Percentiles rank a stretch among this genome's conserved stretches.
phyloP scores from a whole-genome alignment of 2,797 vertebrate genomes.

The Gymnoscopelus braueri region DNA sequence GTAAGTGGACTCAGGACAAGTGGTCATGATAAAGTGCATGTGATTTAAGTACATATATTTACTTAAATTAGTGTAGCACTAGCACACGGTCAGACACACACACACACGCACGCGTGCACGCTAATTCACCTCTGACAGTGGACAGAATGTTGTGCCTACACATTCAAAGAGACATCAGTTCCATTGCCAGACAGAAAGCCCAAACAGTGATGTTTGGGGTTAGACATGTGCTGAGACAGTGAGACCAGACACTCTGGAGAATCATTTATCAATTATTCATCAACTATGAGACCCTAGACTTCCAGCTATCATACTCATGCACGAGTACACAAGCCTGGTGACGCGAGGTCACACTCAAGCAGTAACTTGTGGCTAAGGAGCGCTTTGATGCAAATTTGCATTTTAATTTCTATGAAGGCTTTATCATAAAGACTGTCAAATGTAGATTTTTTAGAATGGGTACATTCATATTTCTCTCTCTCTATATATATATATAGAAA shows the following conservation, averaged over 20 bases:
- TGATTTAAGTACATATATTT: no score
- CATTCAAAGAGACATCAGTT: constrained; percentile 19
- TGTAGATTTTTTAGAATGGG: no score
- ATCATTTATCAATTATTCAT: constrained; percentile 75
- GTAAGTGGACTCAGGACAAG: no score
- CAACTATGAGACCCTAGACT: constrained; percentile 31
- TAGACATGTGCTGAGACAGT: constrained; percentile 23
- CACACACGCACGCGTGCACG: no score
- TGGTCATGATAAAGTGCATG: no score
- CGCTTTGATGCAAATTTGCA: no score
- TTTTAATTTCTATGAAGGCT: no score
- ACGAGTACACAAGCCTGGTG: neutral
- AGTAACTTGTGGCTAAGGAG: neutral
- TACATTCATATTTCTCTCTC: no score
- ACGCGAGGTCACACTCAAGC: neutral
- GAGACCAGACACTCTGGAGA: constrained; percentile 59
- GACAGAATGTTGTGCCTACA: constrained; percentile 9
- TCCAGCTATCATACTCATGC: constrained; percentile 14
- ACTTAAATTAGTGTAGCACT: no score
- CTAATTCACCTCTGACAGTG: constrained; percentile 9
- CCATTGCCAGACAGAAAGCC: constrained; percentile 21
- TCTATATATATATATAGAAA: no score
- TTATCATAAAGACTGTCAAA: no score
- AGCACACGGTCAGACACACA: no score
- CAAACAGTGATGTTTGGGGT: constrained; percentile 54